Evolutionary conservation across 2,888 invertebrate species (phyloP).

Genomic region (Nemapogon koenigi): DNA sequence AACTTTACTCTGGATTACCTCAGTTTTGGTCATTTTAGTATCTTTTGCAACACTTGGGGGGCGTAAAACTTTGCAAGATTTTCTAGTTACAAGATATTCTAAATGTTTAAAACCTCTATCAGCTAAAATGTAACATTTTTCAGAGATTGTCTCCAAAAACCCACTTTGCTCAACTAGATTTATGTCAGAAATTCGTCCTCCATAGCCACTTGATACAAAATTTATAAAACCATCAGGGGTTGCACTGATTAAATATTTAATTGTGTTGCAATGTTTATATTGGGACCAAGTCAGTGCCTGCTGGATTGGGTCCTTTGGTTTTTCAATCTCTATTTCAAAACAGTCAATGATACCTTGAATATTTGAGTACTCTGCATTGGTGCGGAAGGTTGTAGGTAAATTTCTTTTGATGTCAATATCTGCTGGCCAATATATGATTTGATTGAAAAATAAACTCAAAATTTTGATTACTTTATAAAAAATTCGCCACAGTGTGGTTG

Average conservation of each 20-base stretch:
- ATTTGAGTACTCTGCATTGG: neutral
- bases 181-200: conserved; percentile 12
- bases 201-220: neutral
- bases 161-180: conserved; percentile 10
- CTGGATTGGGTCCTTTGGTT: conserved; percentile 4
- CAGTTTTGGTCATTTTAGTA: neutral
- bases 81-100: neutral
- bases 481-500: neutral
- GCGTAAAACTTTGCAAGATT: neutral
- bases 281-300: neutral
- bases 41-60: neutral
- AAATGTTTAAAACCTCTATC: neutral
- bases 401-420: neutral
- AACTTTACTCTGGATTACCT: neutral
- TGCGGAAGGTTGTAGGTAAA: neutral
- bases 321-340: conserved; percentile 14
- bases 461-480: neutral
- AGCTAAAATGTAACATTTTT: neutral
- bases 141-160: conserved; percentile 7
- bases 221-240: conserved; percentile 12
- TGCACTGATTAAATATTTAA: conserved; percentile 13
- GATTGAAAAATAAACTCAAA: neutral
- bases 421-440: neutral
- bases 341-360: conserved; percentile 12
- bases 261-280: neutral